Evolutionary conservation across 37 sponge, comb jelly and placozoan species (phyloP), one percentile per base, ranked within the genome.

Genomic region (Hexactinellida sp.): DNA sequence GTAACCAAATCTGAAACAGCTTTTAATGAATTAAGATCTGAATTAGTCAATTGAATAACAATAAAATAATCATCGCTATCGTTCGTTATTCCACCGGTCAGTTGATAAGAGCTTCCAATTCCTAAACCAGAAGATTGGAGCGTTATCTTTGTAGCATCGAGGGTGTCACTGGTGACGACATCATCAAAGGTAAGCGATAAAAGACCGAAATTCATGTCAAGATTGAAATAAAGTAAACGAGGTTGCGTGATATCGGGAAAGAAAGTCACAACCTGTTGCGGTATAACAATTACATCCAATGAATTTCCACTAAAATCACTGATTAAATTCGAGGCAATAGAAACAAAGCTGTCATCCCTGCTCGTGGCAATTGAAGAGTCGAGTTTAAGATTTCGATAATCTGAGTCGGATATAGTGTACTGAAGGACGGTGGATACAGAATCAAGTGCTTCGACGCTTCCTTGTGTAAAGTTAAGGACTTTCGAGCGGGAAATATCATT

Each of bases 181-280:
- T 95, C 96, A 86, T 85, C 84, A 86, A 95, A 95, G 0, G 93
- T 93, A 0, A 95, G 92, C 51, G 55, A 13, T 0, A 95, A 84
- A 30, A 37, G 47, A 21, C 94, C 96, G 37, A 54, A 88, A 55
- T 95, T 92, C 82, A 95, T 88, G 87, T 95, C 88, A 38, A 95
- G 82, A 51, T 76, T 55, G 55, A 89, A 95, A 10, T 85, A 87
- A 38, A 87, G 38, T 0, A 93, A 86, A 35, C 28, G 82, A 0
- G 82, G 84, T 37, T 87, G 83, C 38, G 89, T 86, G 37, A 37
- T 82, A 54, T 95, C 96, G 3, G 76, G 76, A 10, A 63, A 63
- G 30, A 63, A 63, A 7, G 21, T 63, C 3, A 63, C 76, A 23
- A 63, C 76, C 34, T 63, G 76, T 28, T 23, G 21, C 5, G 76